Conservation (phyloP, 2,888 invertebrate species). For the Thysanoteuthis rhombus region DNA sequence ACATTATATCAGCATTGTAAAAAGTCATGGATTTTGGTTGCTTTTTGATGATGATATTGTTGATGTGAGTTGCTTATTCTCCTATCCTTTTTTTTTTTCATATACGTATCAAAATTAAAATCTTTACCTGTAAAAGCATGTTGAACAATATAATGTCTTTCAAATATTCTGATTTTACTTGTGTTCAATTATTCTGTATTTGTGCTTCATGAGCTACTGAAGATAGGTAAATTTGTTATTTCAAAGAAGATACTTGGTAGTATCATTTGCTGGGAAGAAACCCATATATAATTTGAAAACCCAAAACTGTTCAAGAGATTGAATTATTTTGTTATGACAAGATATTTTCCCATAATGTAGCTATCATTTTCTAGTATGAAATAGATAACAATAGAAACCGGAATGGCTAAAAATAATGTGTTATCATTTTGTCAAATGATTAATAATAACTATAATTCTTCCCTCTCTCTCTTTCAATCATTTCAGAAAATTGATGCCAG, state of each 20-base stretch:
- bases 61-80: conserved; percentile 82
- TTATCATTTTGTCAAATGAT: neutral
- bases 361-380: too few relatives aligned
- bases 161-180: conserved; percentile 67
- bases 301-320: too few relatives aligned
- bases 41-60: conserved; percentile 99
- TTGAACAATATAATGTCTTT: conserved; percentile 84
- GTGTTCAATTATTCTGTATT: neutral
- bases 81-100: neutral
- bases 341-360: too few relatives aligned
- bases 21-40: conserved; percentile 98
- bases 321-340: too few relatives aligned
- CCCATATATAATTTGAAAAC: too few relatives aligned
- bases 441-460: too few relatives aligned
- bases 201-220: neutral
- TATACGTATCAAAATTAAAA: conserved; percentile 91
- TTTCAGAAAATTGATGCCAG: conserved; percentile 98
- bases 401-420: neutral
- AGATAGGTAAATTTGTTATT: neutral
- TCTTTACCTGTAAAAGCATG: conserved; percentile 99
- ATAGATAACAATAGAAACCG: neutral
- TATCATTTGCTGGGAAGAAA: neutral
- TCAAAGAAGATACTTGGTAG: neutral
- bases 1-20: conserved; percentile 99
- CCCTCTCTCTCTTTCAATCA: neutral